Conservation (phyloP, 2,797 vertebrate genomes). For the Ispidina picta region DNA sequence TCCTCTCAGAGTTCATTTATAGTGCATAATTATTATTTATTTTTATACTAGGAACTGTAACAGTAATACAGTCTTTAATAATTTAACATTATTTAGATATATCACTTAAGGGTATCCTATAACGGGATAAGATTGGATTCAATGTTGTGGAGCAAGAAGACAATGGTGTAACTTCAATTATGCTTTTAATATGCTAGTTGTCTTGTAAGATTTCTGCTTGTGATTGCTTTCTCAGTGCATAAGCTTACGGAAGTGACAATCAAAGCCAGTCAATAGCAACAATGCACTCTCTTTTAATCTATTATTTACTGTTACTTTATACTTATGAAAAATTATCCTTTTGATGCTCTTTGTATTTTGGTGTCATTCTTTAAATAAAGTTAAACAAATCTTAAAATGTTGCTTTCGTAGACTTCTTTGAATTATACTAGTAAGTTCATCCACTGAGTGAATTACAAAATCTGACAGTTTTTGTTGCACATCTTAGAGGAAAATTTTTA, state of each 20-base stretch:
- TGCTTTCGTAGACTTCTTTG: not conserved
- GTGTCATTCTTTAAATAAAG: not conserved
- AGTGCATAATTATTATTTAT: not conserved
- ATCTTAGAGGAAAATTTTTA: not conserved
- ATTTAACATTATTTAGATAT: not conserved
- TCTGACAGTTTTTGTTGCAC: not conserved
- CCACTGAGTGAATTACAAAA: not conserved
- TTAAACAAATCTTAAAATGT: not conserved
- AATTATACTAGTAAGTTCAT: not conserved
- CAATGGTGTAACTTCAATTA: not conserved
- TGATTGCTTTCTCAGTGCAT: not conserved
- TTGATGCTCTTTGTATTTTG: not conserved
- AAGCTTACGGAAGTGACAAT: not conserved
- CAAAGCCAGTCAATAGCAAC: not conserved
- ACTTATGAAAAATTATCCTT: not conserved
- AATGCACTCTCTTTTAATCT: not conserved
- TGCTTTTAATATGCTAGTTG: not conserved
- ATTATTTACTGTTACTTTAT: slow-evolving; percentile 16
- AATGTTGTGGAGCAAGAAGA: not conserved
- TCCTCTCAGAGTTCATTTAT: not conserved
- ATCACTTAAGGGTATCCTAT: not conserved
- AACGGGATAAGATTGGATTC: not conserved
- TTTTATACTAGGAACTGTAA: not conserved
- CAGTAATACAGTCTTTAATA: not conserved
- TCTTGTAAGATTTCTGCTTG: not conserved